Base-by-base conservation (phyloP, 1,140 invertebrate genomes). In the Ganaspis sp. region DNA sequence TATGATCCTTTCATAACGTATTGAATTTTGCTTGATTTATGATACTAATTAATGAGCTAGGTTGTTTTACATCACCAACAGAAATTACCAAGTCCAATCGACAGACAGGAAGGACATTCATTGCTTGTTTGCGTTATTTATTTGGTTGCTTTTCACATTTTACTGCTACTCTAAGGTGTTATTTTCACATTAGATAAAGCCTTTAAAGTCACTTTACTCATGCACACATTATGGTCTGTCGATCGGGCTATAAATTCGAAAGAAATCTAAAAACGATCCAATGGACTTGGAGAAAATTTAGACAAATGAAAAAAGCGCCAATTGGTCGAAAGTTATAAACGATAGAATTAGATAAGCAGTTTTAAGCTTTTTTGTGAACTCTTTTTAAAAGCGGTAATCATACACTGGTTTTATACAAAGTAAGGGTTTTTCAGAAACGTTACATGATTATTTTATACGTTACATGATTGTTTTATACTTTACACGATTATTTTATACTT, bases 1-100 rank as follows among this genome's bases (percentile, higher is more conserved):
- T 29, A 26, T 64, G 15, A 64, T 26, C 23, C 58, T 64, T 64
- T 29, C 58, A 64, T 64, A 64, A 29, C 58, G 58, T 64, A 64
- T 64, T 26, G 54, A 58, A 26, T 58, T 5, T 26, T 15, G 15
- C 23, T 64, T 64, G 58, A 64, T 64, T 29, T 64, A 29, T 64
- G 54, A 64, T 29, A 26, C 54, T 64, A 26, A 64, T 26, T 29
- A 29, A 64, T 23, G 23, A 64, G 54, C 23, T 17, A 15, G n/a
- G 42, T 4, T 49, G 12, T 17, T 64, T 64, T 64, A 23, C 54
- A 26, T 64, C 54, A 26, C 8, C 26, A 12, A 64, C 6, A 64
- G 58, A 64, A 64, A 64, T 64, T 64, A n/a, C 58, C 15, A 12
- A 34, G 58, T 64, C 4, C 45, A 49, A 5, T 15, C 15, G n/a